Conservation (phyloP, 2,888 invertebrate species). For the Polietes domitor region DNA sequence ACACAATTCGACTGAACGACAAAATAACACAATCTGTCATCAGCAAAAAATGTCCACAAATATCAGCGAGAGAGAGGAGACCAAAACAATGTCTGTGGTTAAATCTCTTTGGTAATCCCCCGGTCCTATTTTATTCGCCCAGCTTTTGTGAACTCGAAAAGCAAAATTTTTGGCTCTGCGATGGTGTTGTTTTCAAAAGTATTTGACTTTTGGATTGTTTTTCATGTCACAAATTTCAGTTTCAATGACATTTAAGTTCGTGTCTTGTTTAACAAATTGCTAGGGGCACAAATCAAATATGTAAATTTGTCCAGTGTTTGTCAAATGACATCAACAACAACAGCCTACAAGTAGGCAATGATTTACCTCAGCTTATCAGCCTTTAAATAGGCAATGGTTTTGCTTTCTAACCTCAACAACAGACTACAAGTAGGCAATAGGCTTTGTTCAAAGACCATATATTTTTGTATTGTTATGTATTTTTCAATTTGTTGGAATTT, state of each 20-base stretch:
- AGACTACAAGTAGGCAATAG: background rate
- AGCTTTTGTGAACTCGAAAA: background rate
- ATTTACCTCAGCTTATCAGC: background rate
- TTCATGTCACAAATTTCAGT: background rate
- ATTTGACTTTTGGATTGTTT: background rate
- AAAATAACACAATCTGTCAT: conserved; percentile 34
- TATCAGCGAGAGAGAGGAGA: background rate
- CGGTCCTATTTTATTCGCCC: no score
- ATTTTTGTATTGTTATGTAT: background rate
- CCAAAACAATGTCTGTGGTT: background rate
- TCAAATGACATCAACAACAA: no score
- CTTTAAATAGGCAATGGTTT: background rate
- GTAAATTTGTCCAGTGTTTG: background rate
- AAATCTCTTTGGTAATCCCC: background rate
- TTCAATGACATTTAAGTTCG: conserved; percentile 37
- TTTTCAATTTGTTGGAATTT: no score
- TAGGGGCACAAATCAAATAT: conserved; percentile 44
- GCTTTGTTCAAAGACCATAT: background rate
- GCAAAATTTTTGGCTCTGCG: background rate
- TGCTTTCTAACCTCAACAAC: background rate
- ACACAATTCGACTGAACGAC: background rate
- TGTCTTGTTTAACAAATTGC: background rate
- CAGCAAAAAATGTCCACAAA: conserved; percentile 5
- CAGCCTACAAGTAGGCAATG: conserved; percentile 39
- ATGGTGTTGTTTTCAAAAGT: conserved; percentile 1